Evolutionary conservation across 2,113 vertebrate genomes (phyloP), one percentile per base, ranked within the genome.

Genomic region (Neolamprologus ventralis): DNA sequence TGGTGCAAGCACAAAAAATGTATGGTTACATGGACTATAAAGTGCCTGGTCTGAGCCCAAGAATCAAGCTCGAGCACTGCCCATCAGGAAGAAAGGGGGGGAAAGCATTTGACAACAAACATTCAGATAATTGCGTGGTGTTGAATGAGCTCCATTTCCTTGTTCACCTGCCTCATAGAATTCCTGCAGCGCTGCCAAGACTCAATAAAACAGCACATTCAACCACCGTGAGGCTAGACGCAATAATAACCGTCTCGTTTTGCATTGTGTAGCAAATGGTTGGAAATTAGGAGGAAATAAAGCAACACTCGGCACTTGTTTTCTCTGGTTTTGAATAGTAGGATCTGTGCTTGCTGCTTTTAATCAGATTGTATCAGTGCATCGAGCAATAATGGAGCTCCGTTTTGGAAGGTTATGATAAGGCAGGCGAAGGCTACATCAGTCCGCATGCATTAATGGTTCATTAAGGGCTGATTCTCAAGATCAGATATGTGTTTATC

Each of bases 111-210:
- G 80, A 91, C 88, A 87, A 91, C 83, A 91, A 94, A 91, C 89
- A 91, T 89, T 90, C 71, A 71, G 87, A 88, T 95, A 94, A 96
- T 96, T 95, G 92, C 81, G 49, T 78, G 33, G 88, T 90, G 90
- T 84, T 89, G 91, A 93, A 92, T 94, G 90, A 95, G 92, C 87
- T 94, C 89, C 28, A 88, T 94, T 95, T 96, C 93, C 93, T 92
- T 73, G 82, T 92, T 93, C 95, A 96, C 96, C 94, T 96, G 96
- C 88, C 90, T 90, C 75, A 87, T 81, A 84, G 85, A 95, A 94
- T 95, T 95, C 91, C 83, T 94, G 92, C 51, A 82, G 58, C 7
- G 28, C 80, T 87, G 94, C 96, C 94, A 96, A 93, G 89, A 88
- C 82, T 82, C 92, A 94, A 90, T 90, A 93, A 94, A 92, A 94